phyloP scores from a whole-genome alignment of 2,888 invertebrate species.

The Aelia acuminata region DNA sequence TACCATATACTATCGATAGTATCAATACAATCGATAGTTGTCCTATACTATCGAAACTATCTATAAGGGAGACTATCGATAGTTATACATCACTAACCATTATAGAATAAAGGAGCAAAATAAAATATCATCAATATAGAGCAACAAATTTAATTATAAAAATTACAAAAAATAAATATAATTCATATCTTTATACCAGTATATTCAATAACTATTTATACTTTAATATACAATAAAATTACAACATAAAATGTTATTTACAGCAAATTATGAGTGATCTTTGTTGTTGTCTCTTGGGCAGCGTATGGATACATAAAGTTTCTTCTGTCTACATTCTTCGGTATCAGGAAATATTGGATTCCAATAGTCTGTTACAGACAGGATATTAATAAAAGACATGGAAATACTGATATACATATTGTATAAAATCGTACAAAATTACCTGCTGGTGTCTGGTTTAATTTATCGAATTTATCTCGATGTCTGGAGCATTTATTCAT shows the following conservation, averaged over 20 bases:
- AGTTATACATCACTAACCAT: too few species aligned
- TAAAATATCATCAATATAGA: not conserved
- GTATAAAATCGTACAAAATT: conserved; percentile 58
- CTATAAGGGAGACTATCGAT: too few species aligned
- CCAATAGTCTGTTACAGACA: conserved; percentile 69
- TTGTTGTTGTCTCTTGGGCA: not conserved
- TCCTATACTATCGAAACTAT: too few species aligned
- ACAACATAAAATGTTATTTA: conserved; percentile 40
- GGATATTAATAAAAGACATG: too few species aligned
- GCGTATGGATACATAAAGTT: conserved; percentile 34
- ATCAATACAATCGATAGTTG: too few species aligned
- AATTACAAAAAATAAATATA: not conserved
- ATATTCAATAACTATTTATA: conserved; percentile 5
- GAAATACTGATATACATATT: not conserved
- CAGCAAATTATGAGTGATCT: conserved; percentile 23
- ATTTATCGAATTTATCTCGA: conserved; percentile 69
- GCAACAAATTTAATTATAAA: not conserved
- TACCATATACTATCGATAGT: too few species aligned
- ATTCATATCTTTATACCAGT: not conserved
- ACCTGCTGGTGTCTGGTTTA: conserved; percentile 69
- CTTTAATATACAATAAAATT: conserved; percentile 22
- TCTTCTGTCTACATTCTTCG: conserved; percentile 63
- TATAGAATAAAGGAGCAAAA: not conserved
- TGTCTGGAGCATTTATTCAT: conserved; percentile 72
- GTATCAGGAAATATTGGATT: conserved; percentile 69